These are phyloP conservation scores for Cheilosia variabilis DNA, from an alignment of 2,888 invertebrate species.

Conservation along the genomic window DNA sequence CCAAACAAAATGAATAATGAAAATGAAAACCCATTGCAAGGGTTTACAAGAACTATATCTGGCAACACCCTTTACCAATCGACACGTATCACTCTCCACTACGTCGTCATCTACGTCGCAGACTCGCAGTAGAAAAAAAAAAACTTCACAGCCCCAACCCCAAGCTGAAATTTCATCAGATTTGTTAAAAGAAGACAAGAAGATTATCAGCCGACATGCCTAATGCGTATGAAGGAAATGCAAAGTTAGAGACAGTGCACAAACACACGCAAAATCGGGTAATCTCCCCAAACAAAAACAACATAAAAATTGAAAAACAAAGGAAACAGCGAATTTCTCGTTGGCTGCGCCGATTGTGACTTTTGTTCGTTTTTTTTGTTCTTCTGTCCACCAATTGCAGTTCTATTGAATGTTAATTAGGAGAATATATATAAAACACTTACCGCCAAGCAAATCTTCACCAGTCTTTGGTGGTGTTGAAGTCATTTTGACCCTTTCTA, in stretches of 20 bases:
- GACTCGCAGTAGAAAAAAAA: conserved; percentile 13
- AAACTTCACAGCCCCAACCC: background rate
- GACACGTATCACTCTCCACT: background rate
- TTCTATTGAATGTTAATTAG: conserved; percentile 5
- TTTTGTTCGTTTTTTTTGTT: background rate
- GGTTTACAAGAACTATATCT: conserved; percentile 8
- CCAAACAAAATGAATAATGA: too few relatives aligned
- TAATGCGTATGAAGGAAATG: conserved; percentile 53
- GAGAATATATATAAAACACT: conserved; percentile 76
- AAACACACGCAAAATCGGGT: conserved; percentile 11
- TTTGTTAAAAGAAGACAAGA: conserved; percentile 51
- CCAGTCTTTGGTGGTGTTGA: conserved; percentile 82
- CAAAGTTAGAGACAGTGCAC: conserved; percentile 13
- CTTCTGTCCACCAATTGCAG: background rate
- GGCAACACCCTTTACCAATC: conserved; percentile 29
- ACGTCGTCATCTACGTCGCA: conserved; percentile 24
- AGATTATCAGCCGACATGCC: background rate
- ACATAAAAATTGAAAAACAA: conserved; percentile 45
- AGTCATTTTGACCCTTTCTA: conserved; percentile 80
- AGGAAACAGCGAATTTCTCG: conserved; percentile 13
- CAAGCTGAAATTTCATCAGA: conserved; percentile 54
- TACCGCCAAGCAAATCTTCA: conserved; percentile 83
- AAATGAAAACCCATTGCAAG: background rate
- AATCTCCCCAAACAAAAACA: conserved; percentile 14
- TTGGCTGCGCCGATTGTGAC: conserved; percentile 1